Percentiles rank a stretch among this genome's conserved stretches.
Conservation (phyloP, 2,113 vertebrate species). For the Plotosus lineatus region DNA sequence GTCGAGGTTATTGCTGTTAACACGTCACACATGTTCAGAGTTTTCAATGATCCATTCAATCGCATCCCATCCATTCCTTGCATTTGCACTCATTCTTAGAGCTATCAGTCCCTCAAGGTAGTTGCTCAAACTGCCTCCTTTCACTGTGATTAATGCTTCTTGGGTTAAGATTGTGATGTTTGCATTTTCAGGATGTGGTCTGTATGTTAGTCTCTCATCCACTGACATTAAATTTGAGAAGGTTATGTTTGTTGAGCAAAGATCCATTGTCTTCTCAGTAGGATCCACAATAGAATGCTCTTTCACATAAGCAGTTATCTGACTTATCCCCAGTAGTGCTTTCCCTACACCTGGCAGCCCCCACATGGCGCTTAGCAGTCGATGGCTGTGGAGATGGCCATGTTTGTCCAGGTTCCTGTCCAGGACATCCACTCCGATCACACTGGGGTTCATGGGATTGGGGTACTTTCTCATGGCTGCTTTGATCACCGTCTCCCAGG, state of each 20-base stretch:
- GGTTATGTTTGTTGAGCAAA: conserved; percentile 95
- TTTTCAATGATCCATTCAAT: conserved; percentile 99
- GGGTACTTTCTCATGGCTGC: conserved; percentile 98
- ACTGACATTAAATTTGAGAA: conserved; percentile 95
- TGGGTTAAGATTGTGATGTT: conserved; percentile 92
- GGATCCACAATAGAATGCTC: conserved; percentile 95
- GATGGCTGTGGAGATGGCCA: conserved; percentile 92
- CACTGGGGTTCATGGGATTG: conserved; percentile 95
- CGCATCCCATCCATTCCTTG: conserved; percentile 98
- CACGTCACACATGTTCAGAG: conserved; percentile 79
- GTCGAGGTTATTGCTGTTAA: conserved; percentile 54
- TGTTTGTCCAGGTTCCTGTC: conserved; percentile 81
- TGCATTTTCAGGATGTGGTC: conserved; percentile 89
- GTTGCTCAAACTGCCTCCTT: conserved; percentile 90
- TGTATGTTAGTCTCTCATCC: conserved; percentile 92
- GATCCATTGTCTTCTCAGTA: conserved; percentile 90
- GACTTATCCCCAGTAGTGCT: conserved; percentile 91
- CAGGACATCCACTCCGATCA: conserved; percentile 94
- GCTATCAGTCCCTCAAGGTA: conserved; percentile 96
- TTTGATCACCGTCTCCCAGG: conserved; percentile 94
- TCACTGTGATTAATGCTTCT: conserved; percentile 95
- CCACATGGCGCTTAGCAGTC: conserved; percentile 97
- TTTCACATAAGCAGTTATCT: conserved; percentile 89
- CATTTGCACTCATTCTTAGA: conserved; percentile 90
- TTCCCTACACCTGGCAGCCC: conserved; percentile 89